phyloP scores from a whole-genome alignment of 2,888 invertebrate species.

The Hydroisotoma schaefferi region DNA sequence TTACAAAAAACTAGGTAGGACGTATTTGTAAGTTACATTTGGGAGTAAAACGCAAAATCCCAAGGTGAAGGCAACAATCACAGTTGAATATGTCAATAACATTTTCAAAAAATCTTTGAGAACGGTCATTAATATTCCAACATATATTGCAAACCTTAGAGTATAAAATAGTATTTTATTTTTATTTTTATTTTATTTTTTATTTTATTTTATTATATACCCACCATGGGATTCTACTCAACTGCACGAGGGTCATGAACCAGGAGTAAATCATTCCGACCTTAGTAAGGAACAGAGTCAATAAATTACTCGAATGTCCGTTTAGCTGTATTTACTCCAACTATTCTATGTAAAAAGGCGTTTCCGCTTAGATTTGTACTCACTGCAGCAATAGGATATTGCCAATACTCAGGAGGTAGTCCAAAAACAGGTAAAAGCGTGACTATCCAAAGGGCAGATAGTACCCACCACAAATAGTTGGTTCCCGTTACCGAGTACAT shows the following conservation, averaged over 20 bases:
- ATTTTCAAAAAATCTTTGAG: conserved; percentile 53
- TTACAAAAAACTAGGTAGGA: not conserved
- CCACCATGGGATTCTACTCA: conserved; percentile 78
- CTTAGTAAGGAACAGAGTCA: conserved; percentile 7
- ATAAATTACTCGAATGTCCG: not conserved
- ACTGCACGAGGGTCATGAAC: conserved; percentile 80
- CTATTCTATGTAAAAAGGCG: not conserved
- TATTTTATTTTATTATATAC: no score
- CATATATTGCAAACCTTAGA: conserved; percentile 80
- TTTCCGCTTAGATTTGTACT: not conserved
- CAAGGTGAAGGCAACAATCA: conserved; percentile 73
- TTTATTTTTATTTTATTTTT: no score
- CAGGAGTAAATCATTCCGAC: conserved; percentile 71
- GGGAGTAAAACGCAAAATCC: conserved; percentile 77
- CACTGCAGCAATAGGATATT: conserved; percentile 37
- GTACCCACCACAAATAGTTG: conserved; percentile 32
- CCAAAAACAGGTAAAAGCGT: conserved; percentile 24
- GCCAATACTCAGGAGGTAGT: conserved; percentile 23
- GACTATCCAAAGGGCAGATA: conserved; percentile 17
- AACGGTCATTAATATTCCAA: conserved; percentile 77
- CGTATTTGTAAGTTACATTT: conserved; percentile 15
- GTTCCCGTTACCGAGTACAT: not conserved
- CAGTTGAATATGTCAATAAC: conserved; percentile 72
- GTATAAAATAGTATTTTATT: no score
- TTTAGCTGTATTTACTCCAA: not conserved